Evolutionary conservation across 2,888 invertebrate species (phyloP).

Genomic region (Acrobasis consociella): DNA sequence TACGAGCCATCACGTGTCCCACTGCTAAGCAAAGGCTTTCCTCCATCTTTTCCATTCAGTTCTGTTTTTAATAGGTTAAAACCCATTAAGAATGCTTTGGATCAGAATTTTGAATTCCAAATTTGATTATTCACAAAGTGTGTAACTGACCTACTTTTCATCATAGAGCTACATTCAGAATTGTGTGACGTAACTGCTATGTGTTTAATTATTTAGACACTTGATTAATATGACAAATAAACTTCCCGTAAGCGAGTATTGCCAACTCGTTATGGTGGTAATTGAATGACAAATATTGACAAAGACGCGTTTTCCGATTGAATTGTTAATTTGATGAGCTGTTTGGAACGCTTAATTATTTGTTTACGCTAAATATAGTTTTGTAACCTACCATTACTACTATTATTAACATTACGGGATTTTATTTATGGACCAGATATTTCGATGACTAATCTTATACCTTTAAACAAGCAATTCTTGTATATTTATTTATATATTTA

Average conservation of each 20-base stretch:
- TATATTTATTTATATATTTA: too few species aligned
- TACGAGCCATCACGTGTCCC: too few species aligned
- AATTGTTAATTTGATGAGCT: neutral
- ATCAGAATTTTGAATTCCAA: too few species aligned
- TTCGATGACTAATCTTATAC: too few species aligned
- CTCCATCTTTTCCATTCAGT: too few species aligned
- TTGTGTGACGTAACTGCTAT: slow-evolving; percentile 1
- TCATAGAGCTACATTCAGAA: neutral
- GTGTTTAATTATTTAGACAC: slow-evolving; percentile 14
- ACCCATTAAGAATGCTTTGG: too few species aligned
- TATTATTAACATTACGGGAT: too few species aligned
- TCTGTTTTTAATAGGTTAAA: too few species aligned
- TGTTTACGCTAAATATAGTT: neutral
- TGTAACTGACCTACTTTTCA: neutral
- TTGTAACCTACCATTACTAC: too few species aligned
- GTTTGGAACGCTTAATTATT: neutral
- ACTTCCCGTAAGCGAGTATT: neutral
- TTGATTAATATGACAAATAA: slow-evolving; percentile 17
- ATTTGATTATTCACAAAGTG: neutral
- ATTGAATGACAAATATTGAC: slow-evolving; percentile 1
- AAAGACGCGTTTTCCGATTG: neutral
- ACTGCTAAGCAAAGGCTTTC: too few species aligned
- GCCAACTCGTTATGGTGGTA: neutral
- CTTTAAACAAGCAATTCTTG: too few species aligned
- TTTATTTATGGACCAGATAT: too few species aligned